Evolutionary conservation across 1,140 invertebrate species (phyloP).

Genomic region (Hypsibius dujardini): DNA sequence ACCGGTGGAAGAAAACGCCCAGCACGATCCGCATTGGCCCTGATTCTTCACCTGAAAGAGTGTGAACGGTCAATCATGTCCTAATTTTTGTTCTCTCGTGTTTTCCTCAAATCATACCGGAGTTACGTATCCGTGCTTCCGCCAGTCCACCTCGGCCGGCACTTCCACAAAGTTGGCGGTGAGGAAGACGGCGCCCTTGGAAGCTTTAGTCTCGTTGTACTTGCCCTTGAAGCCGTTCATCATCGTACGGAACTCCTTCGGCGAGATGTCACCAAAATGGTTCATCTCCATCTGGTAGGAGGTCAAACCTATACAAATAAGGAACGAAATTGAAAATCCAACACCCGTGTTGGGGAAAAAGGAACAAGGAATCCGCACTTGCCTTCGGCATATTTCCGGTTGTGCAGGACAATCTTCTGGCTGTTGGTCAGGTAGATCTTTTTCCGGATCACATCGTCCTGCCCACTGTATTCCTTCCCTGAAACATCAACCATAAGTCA

Average conservation of each 20-base stretch:
- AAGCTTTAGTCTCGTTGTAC: constrained; percentile 24
- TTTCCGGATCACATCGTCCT: constrained; percentile 61
- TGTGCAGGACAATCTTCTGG: constrained; percentile 64
- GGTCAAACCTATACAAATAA: constrained; percentile 34
- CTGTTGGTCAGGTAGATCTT: constrained; percentile 73
- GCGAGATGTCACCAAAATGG: constrained; percentile 63
- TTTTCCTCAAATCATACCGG: constrained; percentile 34
- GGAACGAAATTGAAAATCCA: no score
- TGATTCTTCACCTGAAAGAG: constrained; percentile 21
- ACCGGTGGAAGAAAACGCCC: constrained; percentile 59
- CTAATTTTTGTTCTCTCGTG: constrained; percentile 63
- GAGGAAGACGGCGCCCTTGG: constrained; percentile 46
- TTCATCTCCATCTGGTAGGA: constrained; percentile 52
- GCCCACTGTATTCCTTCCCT: constrained; percentile 48
- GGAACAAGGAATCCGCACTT: no score
- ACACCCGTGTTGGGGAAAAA: no score
- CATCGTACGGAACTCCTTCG: constrained; percentile 53
- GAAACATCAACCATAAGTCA: not conserved
- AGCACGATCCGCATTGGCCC: constrained; percentile 72
- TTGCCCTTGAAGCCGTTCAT: constrained; percentile 63
- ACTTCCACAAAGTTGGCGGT: constrained; percentile 50
- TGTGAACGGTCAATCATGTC: not conserved
- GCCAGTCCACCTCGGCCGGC: constrained; percentile 64
- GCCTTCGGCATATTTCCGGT: constrained; percentile 40
- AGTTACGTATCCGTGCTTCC: constrained; percentile 63